Evolutionary conservation across 1,140 invertebrate species (phyloP), one percentile per base, ranked within the genome.

Genomic region (Varroa destructor): DNA sequence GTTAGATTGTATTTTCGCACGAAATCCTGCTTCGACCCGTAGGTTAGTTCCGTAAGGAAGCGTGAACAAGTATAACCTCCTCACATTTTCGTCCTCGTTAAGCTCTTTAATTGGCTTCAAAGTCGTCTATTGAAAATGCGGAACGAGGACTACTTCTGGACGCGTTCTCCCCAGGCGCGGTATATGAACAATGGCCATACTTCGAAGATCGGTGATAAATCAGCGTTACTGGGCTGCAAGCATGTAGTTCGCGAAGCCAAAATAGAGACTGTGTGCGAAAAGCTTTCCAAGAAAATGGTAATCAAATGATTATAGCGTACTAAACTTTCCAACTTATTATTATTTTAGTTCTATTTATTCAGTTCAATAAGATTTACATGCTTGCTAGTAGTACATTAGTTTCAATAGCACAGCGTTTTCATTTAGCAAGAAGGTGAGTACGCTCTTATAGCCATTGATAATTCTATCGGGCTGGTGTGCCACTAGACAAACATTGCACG

Each of bases 11-110:
- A 73, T 72, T 25, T 73, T 67, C 43, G 71, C 73, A 8, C 71
- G 51, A 56, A 73, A 73, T 73, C 73, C 73, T 37, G 46, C 72
- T 10, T 55, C 67, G n/a, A 75, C 75, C 40, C 72, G 46, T 37
- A 74, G 72, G 12, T 67, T n/a, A 43, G 61, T 67, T 2, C 61
- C 61, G 0, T 67, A 12, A 12, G 61, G 61, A 37, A 67, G 61
- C 40, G 40, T 46, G 61, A 67, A 67, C 10, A 37, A 67, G 54
- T 75, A 75, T 42, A 55, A 64, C 40, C 75, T 74, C 12, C 43
- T 74, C 2, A 75, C 75, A n/a, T 55, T 56, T 40, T 71, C 74
- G 4, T 58, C 43, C 37, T 55, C 61, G 54, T 75, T 74, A 25
- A n/a, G 73, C 12, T 25, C 10, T 43, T 70, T 64, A 37, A 5